Evolutionary conservation across 2,888 invertebrate genomes (phyloP), one percentile per base, ranked within the genome.

Genomic region (Oxytorus armatus): DNA sequence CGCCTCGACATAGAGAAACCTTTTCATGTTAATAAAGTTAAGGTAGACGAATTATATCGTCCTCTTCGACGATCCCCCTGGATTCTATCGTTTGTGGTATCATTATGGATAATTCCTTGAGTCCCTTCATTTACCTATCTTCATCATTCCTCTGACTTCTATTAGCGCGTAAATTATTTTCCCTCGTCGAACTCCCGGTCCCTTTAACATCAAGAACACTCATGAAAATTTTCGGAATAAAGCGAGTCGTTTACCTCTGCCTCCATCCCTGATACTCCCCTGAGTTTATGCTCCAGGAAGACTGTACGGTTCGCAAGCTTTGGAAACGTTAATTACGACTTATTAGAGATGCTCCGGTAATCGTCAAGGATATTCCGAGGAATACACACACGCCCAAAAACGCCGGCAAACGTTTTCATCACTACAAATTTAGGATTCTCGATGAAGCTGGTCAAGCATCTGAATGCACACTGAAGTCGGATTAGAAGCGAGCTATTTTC

Each of bases 331-430:
- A 79, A 81, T 81, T 75, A 68, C 61, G 55, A 39, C 44, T 79
- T 77, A 82, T 80, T 77, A 77, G 79, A 59, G 63, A 53, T 61
- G 76, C 70, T 79, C 42, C 25, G 76, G 59, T 66, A 79, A 81
- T 80, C 68, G 42, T 55, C 59, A 53, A 76, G 70, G 69, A 57
- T 70, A 53, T 70, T 29, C 2, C 47, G 29, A 5, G 5, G 29
- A 5, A 29, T 2, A 29, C 29, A 29, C 29, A 29, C 5, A 29
- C 42, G 53, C 21, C 18, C 53, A 8, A 1, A 21, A 14, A 8
- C 36, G 11, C 55, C 39, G 57, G 11, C 47, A 36, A 59, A 47
- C 36, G 36, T 63, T 23, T 55, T 23, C 11, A 42, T 23, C 49
- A 29, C 49, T 72, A 29, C 44, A 51, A 59, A 59, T 53, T 23